phyloP scores from a whole-genome alignment of 2,113 vertebrate genomes.

The Pangasianodon hypophthalmus region DNA sequence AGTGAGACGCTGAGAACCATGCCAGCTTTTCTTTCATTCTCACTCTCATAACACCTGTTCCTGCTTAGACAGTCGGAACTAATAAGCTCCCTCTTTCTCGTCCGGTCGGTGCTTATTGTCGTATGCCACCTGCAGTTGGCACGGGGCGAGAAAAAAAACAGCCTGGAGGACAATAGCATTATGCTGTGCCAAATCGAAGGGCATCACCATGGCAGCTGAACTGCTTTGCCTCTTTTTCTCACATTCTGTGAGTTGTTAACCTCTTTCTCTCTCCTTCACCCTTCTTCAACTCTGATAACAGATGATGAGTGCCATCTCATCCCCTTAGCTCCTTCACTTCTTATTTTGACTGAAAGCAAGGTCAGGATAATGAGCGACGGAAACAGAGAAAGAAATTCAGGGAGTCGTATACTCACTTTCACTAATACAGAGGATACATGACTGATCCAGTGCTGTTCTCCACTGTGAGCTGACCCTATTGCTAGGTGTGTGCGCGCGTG shows the following conservation, averaged over 20 bases:
- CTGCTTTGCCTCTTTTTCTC: neutral
- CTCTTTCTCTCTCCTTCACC: neutral
- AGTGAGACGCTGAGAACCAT: neutral
- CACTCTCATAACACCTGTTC: slow-evolving; percentile 18
- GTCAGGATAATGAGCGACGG: slow-evolving; percentile 32
- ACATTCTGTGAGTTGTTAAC: neutral
- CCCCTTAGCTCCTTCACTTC: neutral
- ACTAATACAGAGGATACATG: slow-evolving; percentile 34
- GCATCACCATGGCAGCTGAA: neutral
- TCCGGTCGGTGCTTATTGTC: neutral
- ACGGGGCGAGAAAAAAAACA: neutral
- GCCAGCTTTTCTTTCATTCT: neutral
- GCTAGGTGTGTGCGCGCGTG: slow-evolving; percentile 16
- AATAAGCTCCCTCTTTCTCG: slow-evolving; percentile 25
- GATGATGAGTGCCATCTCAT: neutral
- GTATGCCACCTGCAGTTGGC: slow-evolving; percentile 5
- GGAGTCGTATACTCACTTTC: neutral
- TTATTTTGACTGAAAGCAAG: slow-evolving; percentile 34
- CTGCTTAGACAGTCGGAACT: slow-evolving; percentile 9
- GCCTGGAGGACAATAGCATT: slow-evolving; percentile 21
- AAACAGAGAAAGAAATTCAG: slow-evolving; percentile 5
- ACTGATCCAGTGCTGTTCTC: slow-evolving; percentile 29
- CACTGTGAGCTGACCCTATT: slow-evolving; percentile 27
- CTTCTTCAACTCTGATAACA: neutral
- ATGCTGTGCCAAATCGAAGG: slow-evolving; percentile 15